phyloP scores from a whole-genome alignment of 2,797 vertebrate genomes.

The Pipistrellus pipistrellus region DNA sequence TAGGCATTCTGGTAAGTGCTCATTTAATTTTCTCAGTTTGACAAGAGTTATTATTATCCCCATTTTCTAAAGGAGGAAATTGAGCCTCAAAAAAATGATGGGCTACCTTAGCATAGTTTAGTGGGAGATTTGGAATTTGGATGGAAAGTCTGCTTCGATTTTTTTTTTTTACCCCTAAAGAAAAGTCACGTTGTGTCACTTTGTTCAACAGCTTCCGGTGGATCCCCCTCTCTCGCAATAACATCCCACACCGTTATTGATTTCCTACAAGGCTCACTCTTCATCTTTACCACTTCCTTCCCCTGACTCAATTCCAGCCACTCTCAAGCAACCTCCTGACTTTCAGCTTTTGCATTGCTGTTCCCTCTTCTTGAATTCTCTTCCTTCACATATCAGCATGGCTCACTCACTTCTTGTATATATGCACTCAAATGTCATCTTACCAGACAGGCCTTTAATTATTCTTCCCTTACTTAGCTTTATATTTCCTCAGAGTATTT shows the following conservation, averaged over 20 bases:
- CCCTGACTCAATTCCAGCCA: background rate
- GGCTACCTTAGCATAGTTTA: background rate
- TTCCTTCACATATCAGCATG: background rate
- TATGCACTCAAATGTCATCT: background rate
- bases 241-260: background rate
- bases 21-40: constrained; percentile 6
- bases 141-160: background rate
- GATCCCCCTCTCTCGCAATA: background rate
- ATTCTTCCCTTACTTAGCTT: background rate
- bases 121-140: background rate
- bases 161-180: background rate
- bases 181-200: background rate
- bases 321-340: background rate
- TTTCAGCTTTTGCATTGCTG: background rate
- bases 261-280: background rate
- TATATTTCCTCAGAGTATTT: background rate
- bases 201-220: background rate
- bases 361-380: background rate
- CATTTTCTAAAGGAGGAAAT: constrained; percentile 11
- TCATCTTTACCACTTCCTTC: background rate
- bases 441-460: background rate
- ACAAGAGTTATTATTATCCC: background rate
- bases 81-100: background rate
- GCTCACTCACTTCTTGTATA: background rate
- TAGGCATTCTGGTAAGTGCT: background rate